Conservation (phyloP, 2,113 vertebrate genomes). For the Parotia lawesii region DNA sequence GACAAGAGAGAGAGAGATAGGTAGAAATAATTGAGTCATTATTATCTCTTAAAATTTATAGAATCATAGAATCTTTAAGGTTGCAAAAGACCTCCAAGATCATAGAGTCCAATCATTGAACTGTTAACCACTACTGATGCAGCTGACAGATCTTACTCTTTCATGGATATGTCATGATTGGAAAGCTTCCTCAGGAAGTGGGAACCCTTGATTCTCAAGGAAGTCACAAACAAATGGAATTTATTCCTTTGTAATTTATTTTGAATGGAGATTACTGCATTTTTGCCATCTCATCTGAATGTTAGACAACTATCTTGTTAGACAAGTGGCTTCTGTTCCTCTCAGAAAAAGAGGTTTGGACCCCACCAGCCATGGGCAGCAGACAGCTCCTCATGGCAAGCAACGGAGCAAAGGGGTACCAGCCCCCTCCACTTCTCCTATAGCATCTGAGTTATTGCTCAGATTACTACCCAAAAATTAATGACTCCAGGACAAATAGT, state of each 20-base stretch:
- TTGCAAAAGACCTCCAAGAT: background rate
- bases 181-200: background rate
- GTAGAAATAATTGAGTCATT: background rate
- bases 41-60: background rate
- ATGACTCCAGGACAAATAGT: background rate
- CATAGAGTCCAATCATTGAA: background rate
- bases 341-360: background rate
- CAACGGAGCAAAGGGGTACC: background rate
- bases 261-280: background rate
- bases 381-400: background rate
- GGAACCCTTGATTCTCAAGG: background rate
- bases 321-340: background rate
- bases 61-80: background rate
- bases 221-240: background rate
- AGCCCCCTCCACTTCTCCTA: background rate
- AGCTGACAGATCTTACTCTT: background rate
- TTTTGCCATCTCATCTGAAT: background rate
- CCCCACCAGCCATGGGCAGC: background rate
- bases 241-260: background rate
- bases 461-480: background rate
- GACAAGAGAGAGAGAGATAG: background rate
- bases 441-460: background rate
- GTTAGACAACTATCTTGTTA: background rate
- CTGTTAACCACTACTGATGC: background rate
- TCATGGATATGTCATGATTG: background rate